Base-by-base conservation (phyloP, 1,140 invertebrate genomes). In the Pararge aegeria region DNA sequence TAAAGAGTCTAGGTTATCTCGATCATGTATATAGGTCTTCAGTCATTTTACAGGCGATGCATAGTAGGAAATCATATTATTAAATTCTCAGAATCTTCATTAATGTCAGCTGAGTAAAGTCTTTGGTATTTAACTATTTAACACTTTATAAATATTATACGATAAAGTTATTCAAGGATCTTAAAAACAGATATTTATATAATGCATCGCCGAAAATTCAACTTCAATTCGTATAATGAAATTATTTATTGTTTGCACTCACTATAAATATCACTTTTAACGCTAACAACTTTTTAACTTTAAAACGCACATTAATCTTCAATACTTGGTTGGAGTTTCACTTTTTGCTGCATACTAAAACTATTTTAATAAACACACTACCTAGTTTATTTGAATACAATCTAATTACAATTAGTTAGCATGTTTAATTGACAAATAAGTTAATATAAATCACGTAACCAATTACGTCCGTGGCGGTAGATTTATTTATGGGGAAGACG, bases 1-100 rank as follows among this genome's bases (percentile, higher is more conserved):
- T 37, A 4, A 34, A 60, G 54, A 68, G 48, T 37, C 48, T 66
- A 53, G 59, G 62, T 65, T 67, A 73, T 75, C 74, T 73, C 59
- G 55, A 61, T 16, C 13, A 7, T 37, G 10, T 21, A 7, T n/a
- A 30, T 30, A 30, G 58, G 50, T 63, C 29, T 38, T 46, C 21
- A 44, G 24, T 46, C n/a, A 21, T 13, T 13, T 30, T 46, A 27
- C 40, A n/a, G 21, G 13, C 42, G 5, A 10, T 19, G 18, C 16
- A 4, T 46, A 20, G 20, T 20, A 5, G 20, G 19, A 42, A 5
- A 12, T n/a, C 5, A 27, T 27, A 27, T 27, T 27, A 7, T n/a
- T n/a, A n/a, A n/a, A n/a, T n/a, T n/a, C n/a, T n/a, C n/a, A n/a
- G n/a, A n/a, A n/a, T n/a, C n/a, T n/a, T n/a, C n/a, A n/a, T n/a